Conservation (phyloP, 2,888 invertebrate genomes). For the Blastobasis adustella region DNA sequence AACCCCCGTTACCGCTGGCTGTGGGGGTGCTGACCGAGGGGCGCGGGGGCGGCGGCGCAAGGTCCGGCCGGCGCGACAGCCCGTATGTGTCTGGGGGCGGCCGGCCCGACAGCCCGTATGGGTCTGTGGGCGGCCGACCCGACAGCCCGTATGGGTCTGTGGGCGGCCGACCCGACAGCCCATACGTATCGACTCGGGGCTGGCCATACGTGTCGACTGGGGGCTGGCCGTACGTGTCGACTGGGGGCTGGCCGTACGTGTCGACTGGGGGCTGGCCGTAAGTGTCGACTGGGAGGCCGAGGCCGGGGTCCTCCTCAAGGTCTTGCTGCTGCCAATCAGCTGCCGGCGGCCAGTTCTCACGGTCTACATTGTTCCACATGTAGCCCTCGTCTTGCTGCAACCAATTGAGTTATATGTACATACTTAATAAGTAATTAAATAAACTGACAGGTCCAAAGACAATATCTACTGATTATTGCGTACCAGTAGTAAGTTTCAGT, state of each 20-base stretch:
- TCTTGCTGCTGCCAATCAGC: conserved; percentile 6
- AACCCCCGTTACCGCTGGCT: conserved; percentile 13
- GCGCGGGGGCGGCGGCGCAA: conserved; percentile 14
- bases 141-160: conserved; percentile 7
- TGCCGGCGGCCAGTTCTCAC: conserved; percentile 18
- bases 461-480: too few species aligned
- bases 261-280: background rate
- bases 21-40: conserved; percentile 33
- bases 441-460: too few species aligned
- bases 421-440: too few species aligned
- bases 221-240: too few species aligned
- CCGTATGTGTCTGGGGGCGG: conserved; percentile 17
- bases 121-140: conserved; percentile 1
- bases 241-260: background rate
- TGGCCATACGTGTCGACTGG: conserved; percentile 1
- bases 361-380: conserved; percentile 24
- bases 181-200: conserved; percentile 10
- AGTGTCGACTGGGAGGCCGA: conserved; percentile 2
- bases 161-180: conserved; percentile 1
- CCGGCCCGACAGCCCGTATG: conserved; percentile 5
- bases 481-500: too few species aligned
- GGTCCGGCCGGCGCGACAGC: conserved; percentile 25
- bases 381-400: conserved; percentile 31
- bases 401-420: background rate
- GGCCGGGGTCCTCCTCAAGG: conserved; percentile 4